Evolutionary conservation across 2,888 invertebrate species (phyloP).

Genomic region (Pollenia angustigena): DNA sequence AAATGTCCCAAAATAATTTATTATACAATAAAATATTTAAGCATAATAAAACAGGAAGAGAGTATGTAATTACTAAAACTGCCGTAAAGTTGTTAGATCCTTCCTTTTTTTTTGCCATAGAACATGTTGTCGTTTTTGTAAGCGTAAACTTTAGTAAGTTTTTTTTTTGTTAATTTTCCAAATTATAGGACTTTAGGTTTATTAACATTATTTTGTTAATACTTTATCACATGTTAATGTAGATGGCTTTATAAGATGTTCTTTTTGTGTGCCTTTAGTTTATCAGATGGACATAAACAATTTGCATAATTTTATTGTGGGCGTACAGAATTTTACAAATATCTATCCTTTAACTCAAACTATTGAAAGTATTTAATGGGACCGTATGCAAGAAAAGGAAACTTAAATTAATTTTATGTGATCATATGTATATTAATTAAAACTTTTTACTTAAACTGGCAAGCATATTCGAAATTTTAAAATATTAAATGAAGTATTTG

Average conservation of each 20-base stretch:
- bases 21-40: constrained; percentile 54
- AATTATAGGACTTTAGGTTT: background rate
- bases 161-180: constrained; percentile 10
- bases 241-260: background rate
- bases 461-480: too few relatives aligned
- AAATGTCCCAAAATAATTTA: constrained; percentile 22
- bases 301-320: background rate
- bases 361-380: background rate
- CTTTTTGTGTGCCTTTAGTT: background rate
- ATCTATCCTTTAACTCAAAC: background rate
- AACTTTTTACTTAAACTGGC: too few relatives aligned
- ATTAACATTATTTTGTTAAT: background rate
- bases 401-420: too few relatives aligned
- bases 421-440: too few relatives aligned
- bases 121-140: background rate
- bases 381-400: too few relatives aligned
- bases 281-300: constrained; percentile 16
- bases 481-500: too few relatives aligned
- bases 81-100: background rate
- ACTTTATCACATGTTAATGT: background rate
- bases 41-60: constrained; percentile 33
- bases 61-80: constrained; percentile 47
- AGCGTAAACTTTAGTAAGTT: constrained; percentile 8
- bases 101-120: background rate
- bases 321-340: background rate